Evolutionary conservation across 2,797 vertebrate genomes (phyloP), one percentile per base, ranked within the genome.

Genomic region (Neosalanx taihuensis): DNA sequence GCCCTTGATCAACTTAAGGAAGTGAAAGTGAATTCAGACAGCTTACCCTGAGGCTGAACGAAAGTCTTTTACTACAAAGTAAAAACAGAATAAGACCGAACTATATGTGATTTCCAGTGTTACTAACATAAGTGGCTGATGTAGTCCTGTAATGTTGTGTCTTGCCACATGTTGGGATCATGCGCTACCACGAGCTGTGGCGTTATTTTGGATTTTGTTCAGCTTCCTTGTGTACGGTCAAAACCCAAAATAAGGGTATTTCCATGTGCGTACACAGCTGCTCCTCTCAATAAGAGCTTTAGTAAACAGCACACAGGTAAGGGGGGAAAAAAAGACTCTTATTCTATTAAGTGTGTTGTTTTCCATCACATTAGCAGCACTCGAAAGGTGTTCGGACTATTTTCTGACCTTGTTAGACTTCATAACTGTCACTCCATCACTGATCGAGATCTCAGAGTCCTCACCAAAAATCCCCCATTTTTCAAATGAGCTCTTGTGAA

Each of bases 401-500:
- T 56, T n/a, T 56, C 4, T 56, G 51, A 56, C 51, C 15, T n/a
- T 4, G 5, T 56, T 17, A 56, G 6, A 56, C 51, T n/a, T n/a
- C 18, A n/a, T 56, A 56, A n/a, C 4, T 53, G 51, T 18, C 18
- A n/a, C 15, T 56, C 51, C 18, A n/a, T 46, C 41, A 46, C 10
- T 46, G 10, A 46, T 46, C 7, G 13, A 46, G 41, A 46, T 46
- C 41, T 12, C 41, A 12, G 41, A 4, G 41, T 46, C 41, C 12
- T 56, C 51, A 56, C n/a, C 2, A 5, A 81, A 58, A 85, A 90
- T 83, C 80, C 82, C 79, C 88, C 84, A 1, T 75, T 46, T 26
- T 56, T 65, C 9, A 71, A 15, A 70, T 20, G 67, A 58, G 23
- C 58, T 29, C 7, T n/a, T 41, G 37, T 41, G 23, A n/a, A 41